Evolutionary conservation across 2,888 invertebrate genomes (phyloP).

Genomic region (Callimorpha dominula): DNA sequence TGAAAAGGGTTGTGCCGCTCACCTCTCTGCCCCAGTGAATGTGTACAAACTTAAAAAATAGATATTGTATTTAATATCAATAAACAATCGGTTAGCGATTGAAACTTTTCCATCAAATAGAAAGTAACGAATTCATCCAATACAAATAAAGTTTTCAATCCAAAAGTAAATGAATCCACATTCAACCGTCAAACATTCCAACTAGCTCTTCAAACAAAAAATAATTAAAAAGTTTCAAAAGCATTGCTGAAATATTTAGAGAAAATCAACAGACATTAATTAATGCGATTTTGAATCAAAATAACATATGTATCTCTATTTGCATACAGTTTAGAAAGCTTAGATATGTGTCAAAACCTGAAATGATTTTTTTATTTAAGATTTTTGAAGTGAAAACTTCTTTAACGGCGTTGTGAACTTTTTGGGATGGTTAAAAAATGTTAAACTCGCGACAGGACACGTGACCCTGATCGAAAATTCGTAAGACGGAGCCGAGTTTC

Average conservation of each 20-base stretch:
- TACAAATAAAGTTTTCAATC: slow-evolving; percentile 12
- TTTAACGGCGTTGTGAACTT: no score
- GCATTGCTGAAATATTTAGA: slow-evolving; percentile 4
- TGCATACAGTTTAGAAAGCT: not conserved
- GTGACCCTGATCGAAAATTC: no score
- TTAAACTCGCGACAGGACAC: no score
- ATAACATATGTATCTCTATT: not conserved
- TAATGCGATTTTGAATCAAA: not conserved
- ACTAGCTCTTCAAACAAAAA: slow-evolving; percentile 16
- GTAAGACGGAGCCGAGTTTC: no score
- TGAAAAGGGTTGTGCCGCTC: not conserved
- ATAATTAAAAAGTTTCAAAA: slow-evolving; percentile 21
- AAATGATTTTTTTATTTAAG: no score
- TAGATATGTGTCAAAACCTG: not conserved
- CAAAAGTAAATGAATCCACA: slow-evolving; percentile 9
- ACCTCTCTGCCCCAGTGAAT: not conserved
- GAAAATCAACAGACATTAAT: slow-evolving; percentile 10
- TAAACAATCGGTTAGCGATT: not conserved
- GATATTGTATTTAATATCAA: slow-evolving; percentile 3
- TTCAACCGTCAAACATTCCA: slow-evolving; percentile 7
- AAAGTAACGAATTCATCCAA: slow-evolving; percentile 5
- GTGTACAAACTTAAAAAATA: not conserved
- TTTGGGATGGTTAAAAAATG: no score
- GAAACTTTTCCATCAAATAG: slow-evolving; percentile 4
- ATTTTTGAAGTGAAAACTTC: no score